These are phyloP conservation scores for Protodeltote pygarga DNA, from an alignment of 2,888 invertebrate species.

Conservation along the genomic window DNA sequence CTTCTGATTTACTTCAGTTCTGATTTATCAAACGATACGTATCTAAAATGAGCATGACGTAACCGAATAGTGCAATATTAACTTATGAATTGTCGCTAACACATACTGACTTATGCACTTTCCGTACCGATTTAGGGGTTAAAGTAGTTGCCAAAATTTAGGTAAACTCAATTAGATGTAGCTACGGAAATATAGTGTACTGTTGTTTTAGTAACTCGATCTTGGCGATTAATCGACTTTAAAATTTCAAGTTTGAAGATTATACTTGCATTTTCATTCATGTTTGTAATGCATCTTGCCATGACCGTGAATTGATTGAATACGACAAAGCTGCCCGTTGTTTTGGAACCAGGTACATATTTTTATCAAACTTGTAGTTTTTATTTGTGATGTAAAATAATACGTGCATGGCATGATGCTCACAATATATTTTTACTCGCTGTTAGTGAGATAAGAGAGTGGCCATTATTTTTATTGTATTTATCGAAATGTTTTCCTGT, in stretches of 20 bases:
- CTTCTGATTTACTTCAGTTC: too few species aligned
- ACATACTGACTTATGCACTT: conserved; percentile 58
- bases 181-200: conserved; percentile 23
- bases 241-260: conserved; percentile 40
- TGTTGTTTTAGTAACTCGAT: conserved; percentile 25
- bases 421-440: conserved; percentile 27
- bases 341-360: conserved; percentile 7
- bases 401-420: conserved; percentile 22
- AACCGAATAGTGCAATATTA: conserved; percentile 59
- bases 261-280: conserved; percentile 52
- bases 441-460: conserved; percentile 30
- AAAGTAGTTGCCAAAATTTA: conserved; percentile 50
- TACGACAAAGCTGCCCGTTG: not conserved
- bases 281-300: conserved; percentile 41
- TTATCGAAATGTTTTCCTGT: conserved; percentile 39
- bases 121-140: conserved; percentile 54
- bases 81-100: conserved; percentile 61
- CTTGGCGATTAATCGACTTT: conserved; percentile 19
- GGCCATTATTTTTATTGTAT: conserved; percentile 46
- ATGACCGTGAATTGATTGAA: conserved; percentile 15
- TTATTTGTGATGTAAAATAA: conserved; percentile 2
- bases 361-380: not conserved
- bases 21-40: too few species aligned
- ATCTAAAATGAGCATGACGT: conserved; percentile 46
- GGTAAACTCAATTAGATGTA: conserved; percentile 33